Evolutionary conservation across 2,888 invertebrate species (phyloP), one percentile per base, ranked within the genome.

Genomic region (Melitaea athalia): DNA sequence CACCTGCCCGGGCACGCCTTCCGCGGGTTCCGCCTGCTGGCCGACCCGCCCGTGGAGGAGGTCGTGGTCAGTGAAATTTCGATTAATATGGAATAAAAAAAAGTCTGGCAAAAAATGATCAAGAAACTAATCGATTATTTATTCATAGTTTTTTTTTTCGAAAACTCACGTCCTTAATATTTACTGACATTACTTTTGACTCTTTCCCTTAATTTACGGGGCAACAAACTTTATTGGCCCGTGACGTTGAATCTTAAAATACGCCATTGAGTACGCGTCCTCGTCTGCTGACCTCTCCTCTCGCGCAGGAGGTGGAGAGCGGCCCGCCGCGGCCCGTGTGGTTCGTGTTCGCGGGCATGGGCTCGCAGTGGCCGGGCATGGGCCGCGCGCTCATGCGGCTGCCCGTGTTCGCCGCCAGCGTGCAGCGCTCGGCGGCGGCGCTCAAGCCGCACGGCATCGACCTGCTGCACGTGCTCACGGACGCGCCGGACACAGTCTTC

Each of bases 321-420:
- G 91, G 93, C 14, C 95, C 96, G 53, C 94, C 94, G 72, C 94
- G 97, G 14, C 98, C 99, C 0, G 91, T 99, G 66, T 99, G 99
- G 98, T 99, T 95, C 88, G 95, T 99, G 73, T 99, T 98, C 92
- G 96, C 98, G 59, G 99, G 99, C 70, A 99, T 99, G 99, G 99
- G 99, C 14, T 96, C 97, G 53, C 99, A 99, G 91, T 99, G 99
- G 99, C 94, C 97, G 60, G 98, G 98, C 79, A 99, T 99, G 99
- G 99, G 96, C 14, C 95, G 95, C 81, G 94, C 96, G 69, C 93
- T 99, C 75, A 95, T 99, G 95, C 89, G 93, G 72, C 92, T 99
- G 73, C 97, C 98, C 64, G 90, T 93, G 0, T 99, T 99, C 92
- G 95, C 95, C 72, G 94, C 95, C 65, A 96, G 97, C 68, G 95